Base-by-base conservation (phyloP, 2,113 vertebrate genomes). In the Otocyon megalotis region DNA sequence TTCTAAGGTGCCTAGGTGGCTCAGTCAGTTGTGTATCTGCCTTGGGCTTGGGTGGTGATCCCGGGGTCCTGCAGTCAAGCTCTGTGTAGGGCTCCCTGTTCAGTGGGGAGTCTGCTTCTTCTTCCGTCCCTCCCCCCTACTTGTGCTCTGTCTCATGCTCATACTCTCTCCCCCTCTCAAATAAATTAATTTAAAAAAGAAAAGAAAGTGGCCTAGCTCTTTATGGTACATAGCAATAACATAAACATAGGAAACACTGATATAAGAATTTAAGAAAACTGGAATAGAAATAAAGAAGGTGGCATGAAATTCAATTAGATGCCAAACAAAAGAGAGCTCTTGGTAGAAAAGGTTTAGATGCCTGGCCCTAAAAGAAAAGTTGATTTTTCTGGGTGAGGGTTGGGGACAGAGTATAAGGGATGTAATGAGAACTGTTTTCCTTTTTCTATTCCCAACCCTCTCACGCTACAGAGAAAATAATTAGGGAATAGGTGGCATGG, bases 301-400 rank as follows among this genome's bases (percentile, higher is more conserved):
- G 12, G 20, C n/a, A 81, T 76, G 48, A 97, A 85, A 89, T 86
- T 72, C 58, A 79, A 54, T 69, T 43, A 69, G 43, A 76, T n/a
- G 81, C 65, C 58, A 90, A 95, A 87, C 58, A 90, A 95, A 87
- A 53, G 4, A 50, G 24, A 54, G 65, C 5, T 88, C n/a, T 82
- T 77, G 0, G 53, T 12, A 48, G 79, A 93, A 93, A 67, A 82
- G 26, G n/a, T 87, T 88, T 84, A 26, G 62, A 69, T 35, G 32
- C n/a, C 20, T 11, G 37, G 50, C 28, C 22, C 56, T 53, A 50
- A 62, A 14, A 50, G 58, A 26, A 83, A 53, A 77, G 19, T 35
- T n/a, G 24, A 56, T 65, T 79, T 43, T 85, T 74, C 63, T 80
- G 19, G 26, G 26, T 24, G 4, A 32, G 15, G 19, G 30, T 8